Evolutionary conservation across 1,140 invertebrate species (phyloP).

Genomic region (Oreohelix idahoensis): DNA sequence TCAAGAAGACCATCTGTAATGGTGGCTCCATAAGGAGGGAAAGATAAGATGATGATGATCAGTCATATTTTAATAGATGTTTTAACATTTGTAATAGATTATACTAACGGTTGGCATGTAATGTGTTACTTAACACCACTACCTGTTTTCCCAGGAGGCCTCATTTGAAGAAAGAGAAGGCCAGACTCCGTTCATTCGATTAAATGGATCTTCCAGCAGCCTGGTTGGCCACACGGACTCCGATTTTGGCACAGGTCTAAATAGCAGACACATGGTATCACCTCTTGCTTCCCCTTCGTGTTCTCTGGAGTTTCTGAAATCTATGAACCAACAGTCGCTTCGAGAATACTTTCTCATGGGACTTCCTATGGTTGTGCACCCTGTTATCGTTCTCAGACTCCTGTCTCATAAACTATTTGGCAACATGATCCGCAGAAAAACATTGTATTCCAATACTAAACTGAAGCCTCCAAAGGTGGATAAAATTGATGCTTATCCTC

Average conservation of each 20-base stretch:
- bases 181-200: conserved; percentile 49
- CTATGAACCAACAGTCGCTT: conserved; percentile 59
- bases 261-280: conserved; percentile 44
- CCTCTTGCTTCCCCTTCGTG: conserved; percentile 62
- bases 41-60: no score
- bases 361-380: conserved; percentile 77
- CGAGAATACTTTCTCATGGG: conserved; percentile 68
- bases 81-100: no score
- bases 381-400: conserved; percentile 77
- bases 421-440: conserved; percentile 68
- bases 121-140: no score
- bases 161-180: conserved; percentile 56
- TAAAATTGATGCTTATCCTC: conserved; percentile 61
- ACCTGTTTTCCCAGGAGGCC: conserved; percentile 57
- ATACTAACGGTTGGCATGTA: no score
- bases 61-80: no score
- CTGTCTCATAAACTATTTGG: conserved; percentile 77
- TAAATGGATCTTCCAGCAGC: conserved; percentile 60
- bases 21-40: no score
- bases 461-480: conserved; percentile 64
- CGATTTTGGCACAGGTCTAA: conserved; percentile 37
- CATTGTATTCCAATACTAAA: conserved; percentile 58
- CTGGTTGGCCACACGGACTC: conserved; percentile 44
- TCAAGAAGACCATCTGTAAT: no score
- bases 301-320: conserved; percentile 60